Evolutionary conservation across 1,140 invertebrate species (phyloP), one percentile per base, ranked within the genome.

Genomic region (Pseudomyrmex gracilis): DNA sequence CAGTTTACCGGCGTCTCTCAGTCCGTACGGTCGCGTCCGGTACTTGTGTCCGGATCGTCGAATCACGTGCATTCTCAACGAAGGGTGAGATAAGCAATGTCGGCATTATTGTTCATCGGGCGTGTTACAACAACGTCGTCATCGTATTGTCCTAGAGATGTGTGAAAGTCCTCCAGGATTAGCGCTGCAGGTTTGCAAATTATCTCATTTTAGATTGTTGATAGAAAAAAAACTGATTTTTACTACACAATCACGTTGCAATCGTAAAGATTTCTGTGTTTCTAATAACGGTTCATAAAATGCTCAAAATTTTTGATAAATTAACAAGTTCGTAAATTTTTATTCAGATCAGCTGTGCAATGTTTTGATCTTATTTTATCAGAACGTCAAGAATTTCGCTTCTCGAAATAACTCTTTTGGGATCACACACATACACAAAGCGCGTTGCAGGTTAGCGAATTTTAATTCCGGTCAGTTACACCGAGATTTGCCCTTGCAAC

Each of bases 1-100:
- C 87, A 89, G 87, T 89, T 88, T 86, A 88, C 87, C 87, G 87
- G 87, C 87, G 80, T 88, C 61, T 51, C 84, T 80, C 87, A 86
- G 80, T 73, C 87, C 57, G 87, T 74, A 70, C 74, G 87, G 87
- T 85, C 57, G 82, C 66, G 84, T 86, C 47, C 70, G 58, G 17
- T 20, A 73, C 20, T 61, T 49, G 53, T 24, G 73, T 51, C 5
- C 84, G 60, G 43, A 53, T n/a, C 66, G 51, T 17, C 22, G 20
- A 58, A 77, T 89, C 87, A 88, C 87, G 87, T 88, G 87, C 60
- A 24, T 60, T 58, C 53, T 15, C 64, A 45, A 45, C 49, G 49
- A 63, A 68, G 58, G 71, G 76, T 68, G 61, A 58, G 24, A 70
- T 22, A 45, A 45, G 34, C 67, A 47, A 82, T 71, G 78, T 61